Conservation (phyloP, 2,888 invertebrate genomes). For the Perithous albicinctus region DNA sequence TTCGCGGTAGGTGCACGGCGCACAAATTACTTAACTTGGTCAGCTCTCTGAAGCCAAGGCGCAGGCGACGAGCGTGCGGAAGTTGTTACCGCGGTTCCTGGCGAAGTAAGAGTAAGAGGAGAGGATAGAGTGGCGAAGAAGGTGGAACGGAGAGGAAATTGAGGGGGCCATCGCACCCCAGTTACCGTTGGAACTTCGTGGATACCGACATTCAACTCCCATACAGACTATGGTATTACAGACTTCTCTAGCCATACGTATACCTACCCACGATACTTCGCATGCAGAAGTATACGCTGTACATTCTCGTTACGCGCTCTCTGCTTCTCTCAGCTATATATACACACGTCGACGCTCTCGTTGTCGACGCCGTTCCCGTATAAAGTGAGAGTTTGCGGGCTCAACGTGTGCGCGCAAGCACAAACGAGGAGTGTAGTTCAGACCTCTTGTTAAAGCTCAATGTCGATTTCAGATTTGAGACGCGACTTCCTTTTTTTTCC, state of each 20-base stretch:
- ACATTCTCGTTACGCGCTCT: constrained; percentile 78
- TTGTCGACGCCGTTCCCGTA: constrained; percentile 58
- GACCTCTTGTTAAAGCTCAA: constrained; percentile 18
- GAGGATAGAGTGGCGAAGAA: constrained; percentile 12
- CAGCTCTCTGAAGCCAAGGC: constrained; percentile 75
- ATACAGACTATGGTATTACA: constrained; percentile 40
- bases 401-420: constrained; percentile 21
- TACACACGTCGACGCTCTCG: constrained; percentile 58
- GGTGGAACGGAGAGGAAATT: not conserved
- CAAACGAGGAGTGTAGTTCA: constrained; percentile 21
- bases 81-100: constrained; percentile 56
- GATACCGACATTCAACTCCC: constrained; percentile 50
- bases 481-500: not conserved
- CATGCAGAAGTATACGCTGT: constrained; percentile 56
- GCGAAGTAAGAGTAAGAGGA: constrained; percentile 46
- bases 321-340: constrained; percentile 10
- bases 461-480: constrained; percentile 18
- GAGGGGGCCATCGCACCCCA: constrained; percentile 35
- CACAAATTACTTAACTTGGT: constrained; percentile 84
- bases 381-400: constrained; percentile 25
- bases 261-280: constrained; percentile 52
- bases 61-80: constrained; percentile 55
- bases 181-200: constrained; percentile 60
- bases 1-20: constrained; percentile 79
- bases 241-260: constrained; percentile 50